Evolutionary conservation across 2,888 invertebrate genomes (phyloP).

Genomic region (Charanyca ferruginea): DNA sequence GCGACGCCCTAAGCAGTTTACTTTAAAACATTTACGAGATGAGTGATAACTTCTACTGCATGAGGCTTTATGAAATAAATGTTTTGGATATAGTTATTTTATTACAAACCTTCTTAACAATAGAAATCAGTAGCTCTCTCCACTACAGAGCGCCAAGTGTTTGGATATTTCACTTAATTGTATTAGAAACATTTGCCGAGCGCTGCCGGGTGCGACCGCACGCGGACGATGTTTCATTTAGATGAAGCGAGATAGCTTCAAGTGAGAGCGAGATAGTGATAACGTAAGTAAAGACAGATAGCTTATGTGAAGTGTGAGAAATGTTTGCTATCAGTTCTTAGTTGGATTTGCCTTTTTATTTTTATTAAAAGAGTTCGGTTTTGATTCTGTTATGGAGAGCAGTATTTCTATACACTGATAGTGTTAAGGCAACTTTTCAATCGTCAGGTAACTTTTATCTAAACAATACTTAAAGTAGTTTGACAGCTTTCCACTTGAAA

Average conservation of each 20-base stretch:
- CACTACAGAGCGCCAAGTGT: slow-evolving; percentile 37
- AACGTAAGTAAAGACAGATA: slow-evolving; percentile 2
- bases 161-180: slow-evolving; percentile 58
- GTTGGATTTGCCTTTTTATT: slow-evolving; percentile 8
- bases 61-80: background rate
- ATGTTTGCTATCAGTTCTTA: slow-evolving; percentile 22
- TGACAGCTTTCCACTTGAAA: too few relatives aligned
- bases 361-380: background rate
- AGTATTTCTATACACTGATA: background rate
- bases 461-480: too few relatives aligned
- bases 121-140: slow-evolving; percentile 36
- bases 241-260: slow-evolving; percentile 19
- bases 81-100: background rate
- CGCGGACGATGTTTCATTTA: slow-evolving; percentile 26
- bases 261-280: slow-evolving; percentile 23
- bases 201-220: slow-evolving; percentile 17
- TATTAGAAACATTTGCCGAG: slow-evolving; percentile 42
- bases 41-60: background rate
- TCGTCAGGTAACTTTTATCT: background rate
- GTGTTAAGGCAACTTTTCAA: background rate
- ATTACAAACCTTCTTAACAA: background rate
- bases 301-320: background rate
- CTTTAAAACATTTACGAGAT: too few relatives aligned
- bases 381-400: background rate
- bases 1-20: too few relatives aligned